Conservation (phyloP, 2,113 vertebrate genomes). For the Rhynchopsitta pachyrhyncha region DNA sequence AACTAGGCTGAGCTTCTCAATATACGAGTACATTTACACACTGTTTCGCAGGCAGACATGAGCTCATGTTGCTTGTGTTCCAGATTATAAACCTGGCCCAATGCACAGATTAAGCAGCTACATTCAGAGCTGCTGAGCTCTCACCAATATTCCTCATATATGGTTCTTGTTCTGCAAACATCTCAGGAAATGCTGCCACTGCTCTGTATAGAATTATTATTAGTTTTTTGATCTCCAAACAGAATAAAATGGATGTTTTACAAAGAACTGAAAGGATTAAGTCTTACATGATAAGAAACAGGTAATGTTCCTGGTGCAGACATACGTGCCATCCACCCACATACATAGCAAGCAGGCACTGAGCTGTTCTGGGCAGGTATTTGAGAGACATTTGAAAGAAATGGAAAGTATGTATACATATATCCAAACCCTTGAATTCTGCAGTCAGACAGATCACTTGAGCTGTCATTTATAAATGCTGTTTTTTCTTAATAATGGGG, state of each 20-base stretch:
- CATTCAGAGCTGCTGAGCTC: not conserved
- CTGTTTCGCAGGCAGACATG: not conserved
- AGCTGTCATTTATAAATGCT: not conserved
- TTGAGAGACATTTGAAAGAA: not conserved
- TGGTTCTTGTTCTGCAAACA: not conserved
- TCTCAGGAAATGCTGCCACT: not conserved
- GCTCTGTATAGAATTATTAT: not conserved
- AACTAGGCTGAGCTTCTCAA: not conserved
- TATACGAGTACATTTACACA: not conserved
- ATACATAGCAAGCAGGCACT: rapidly evolving
- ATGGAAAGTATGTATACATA: not conserved
- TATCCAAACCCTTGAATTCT: not conserved
- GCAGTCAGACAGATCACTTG: not conserved
- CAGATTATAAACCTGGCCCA: not conserved
- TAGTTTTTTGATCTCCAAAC: not conserved
- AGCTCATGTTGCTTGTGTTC: not conserved
- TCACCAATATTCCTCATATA: rapidly evolving
- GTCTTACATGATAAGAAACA: not conserved
- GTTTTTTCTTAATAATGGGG: not conserved
- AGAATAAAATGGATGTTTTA: not conserved
- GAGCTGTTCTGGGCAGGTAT: not conserved
- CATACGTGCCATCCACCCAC: not conserved
- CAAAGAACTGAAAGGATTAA: not conserved
- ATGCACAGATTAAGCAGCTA: not conserved
- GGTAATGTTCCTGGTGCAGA: not conserved